These are phyloP conservation scores for Panopea generosa DNA, from an alignment of 2,888 invertebrate species.

Conservation along the genomic window DNA sequence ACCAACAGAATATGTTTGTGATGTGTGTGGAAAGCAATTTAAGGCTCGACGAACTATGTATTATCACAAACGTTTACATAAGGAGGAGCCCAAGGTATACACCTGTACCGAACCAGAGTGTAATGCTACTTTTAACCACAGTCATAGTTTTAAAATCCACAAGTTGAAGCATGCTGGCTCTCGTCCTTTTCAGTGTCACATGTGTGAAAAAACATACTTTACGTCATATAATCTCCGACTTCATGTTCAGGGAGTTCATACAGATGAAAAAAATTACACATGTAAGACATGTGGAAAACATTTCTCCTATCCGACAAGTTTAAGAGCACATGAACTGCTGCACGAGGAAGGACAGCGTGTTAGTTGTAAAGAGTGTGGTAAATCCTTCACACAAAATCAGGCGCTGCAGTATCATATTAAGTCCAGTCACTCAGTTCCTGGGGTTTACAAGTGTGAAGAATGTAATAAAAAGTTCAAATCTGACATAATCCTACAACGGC, in stretches of 20 bases:
- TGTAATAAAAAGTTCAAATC: constrained; percentile 80
- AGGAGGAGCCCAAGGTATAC: constrained; percentile 74
- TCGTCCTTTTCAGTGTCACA: constrained; percentile 76
- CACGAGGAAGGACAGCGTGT: constrained; percentile 74
- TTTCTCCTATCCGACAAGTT: constrained; percentile 80
- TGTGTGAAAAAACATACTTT: constrained; percentile 80
- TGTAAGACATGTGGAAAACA: constrained; percentile 78
- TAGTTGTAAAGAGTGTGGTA: constrained; percentile 74
- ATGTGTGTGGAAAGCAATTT: no score
- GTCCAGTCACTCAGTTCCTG: constrained; percentile 67
- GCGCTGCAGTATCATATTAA: constrained; percentile 71
- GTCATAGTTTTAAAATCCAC: constrained; percentile 80
- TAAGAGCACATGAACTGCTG: constrained; percentile 77
- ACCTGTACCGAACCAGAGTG: constrained; percentile 76
- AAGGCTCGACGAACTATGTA: no score
- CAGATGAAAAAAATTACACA: constrained; percentile 64
- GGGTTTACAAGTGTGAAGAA: constrained; percentile 71
- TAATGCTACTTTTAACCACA: constrained; percentile 77
- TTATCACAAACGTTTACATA: constrained; percentile 45
- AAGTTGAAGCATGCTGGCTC: constrained; percentile 76
- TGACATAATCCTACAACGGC: constrained; percentile 73
- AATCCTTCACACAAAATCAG: constrained; percentile 75
- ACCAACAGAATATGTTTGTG: no score
- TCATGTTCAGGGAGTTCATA: constrained; percentile 78
- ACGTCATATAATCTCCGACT: constrained; percentile 80